These are phyloP conservation scores for Pavo muticus DNA, from an alignment of 2,113 vertebrate species.

Conservation along the genomic window DNA sequence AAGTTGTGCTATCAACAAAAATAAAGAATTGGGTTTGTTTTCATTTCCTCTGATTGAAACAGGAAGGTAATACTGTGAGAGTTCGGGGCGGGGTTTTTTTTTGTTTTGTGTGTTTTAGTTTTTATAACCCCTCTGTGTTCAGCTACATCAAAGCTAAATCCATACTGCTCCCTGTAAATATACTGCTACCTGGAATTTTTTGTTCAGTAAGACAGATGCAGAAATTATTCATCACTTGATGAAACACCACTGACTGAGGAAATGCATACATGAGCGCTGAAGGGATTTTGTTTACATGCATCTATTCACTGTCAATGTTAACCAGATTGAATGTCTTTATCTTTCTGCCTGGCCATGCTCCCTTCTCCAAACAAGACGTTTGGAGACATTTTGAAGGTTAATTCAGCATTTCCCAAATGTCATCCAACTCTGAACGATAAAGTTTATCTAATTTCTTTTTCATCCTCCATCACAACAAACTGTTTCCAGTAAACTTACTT, in stretches of 20 bases:
- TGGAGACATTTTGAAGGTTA: slow-evolving; percentile 38
- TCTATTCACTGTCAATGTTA: slow-evolving; percentile 2
- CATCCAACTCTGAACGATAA: neutral
- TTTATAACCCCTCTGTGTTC: neutral
- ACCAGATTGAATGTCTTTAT: neutral
- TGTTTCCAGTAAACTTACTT: neutral
- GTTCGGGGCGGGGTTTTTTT: rapidly evolving
- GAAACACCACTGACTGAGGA: neutral
- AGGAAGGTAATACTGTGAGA: neutral
- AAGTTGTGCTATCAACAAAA: neutral
- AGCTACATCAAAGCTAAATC: neutral
- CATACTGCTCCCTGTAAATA: neutral
- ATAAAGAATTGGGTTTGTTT: neutral
- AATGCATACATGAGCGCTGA: neutral
- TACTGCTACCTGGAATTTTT: neutral
- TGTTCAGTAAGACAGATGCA: neutral
- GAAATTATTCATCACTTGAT: slow-evolving; percentile 26
- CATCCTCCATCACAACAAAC: neutral
- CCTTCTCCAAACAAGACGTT: neutral
- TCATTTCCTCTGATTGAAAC: neutral
- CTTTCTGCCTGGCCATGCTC: neutral
- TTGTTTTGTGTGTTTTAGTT: neutral
- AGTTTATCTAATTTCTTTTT: slow-evolving; percentile 6
- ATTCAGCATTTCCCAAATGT: slow-evolving; percentile 51
- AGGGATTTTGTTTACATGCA: slow-evolving; percentile 32